Conservation (phyloP, 2,797 vertebrate genomes). For the Remorina albescens region DNA sequence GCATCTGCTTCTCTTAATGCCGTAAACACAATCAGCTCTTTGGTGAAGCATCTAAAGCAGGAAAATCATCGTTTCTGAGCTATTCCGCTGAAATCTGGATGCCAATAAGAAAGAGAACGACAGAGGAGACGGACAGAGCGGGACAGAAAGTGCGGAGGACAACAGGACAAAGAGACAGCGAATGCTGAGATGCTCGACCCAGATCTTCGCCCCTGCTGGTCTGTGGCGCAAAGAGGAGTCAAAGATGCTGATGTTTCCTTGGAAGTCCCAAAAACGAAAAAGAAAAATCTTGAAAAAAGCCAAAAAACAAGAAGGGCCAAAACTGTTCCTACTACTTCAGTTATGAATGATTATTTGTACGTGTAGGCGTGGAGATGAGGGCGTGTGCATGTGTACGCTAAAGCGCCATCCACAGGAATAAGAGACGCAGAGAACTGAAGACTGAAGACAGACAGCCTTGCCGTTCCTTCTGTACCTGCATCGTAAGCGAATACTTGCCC, state of each 20-base stretch:
- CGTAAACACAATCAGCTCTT: neutral
- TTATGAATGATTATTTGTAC: slow-evolving; percentile 1
- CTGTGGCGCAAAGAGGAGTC: slow-evolving; percentile 46
- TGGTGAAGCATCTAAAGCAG: neutral
- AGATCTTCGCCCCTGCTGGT: slow-evolving; percentile 49
- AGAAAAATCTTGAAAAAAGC: slow-evolving; percentile 30
- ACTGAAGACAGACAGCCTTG: slow-evolving; percentile 81
- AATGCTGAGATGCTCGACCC: slow-evolving; percentile 52
- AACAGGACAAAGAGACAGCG: slow-evolving; percentile 54
- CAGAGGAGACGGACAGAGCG: slow-evolving; percentile 55
- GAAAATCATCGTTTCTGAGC: neutral
- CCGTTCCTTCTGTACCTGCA: slow-evolving; percentile 84
- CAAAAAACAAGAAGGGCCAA: slow-evolving; percentile 50
- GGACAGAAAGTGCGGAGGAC: slow-evolving; percentile 56
- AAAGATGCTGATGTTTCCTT: slow-evolving; percentile 32
- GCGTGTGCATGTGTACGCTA: slow-evolving; percentile 45
- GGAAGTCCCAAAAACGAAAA: slow-evolving; percentile 20
- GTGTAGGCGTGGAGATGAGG: slow-evolving; percentile 27
- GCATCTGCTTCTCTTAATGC: neutral
- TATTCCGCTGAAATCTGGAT: slow-evolving; percentile 52
- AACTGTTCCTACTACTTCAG: slow-evolving; percentile 36
- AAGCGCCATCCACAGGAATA: slow-evolving; percentile 82
- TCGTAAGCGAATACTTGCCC: slow-evolving; percentile 67
- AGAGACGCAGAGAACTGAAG: slow-evolving; percentile 82
- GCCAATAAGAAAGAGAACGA: slow-evolving; percentile 31